Base-by-base conservation (phyloP, 2,888 invertebrate genomes). In the Agrotis exclamationis region DNA sequence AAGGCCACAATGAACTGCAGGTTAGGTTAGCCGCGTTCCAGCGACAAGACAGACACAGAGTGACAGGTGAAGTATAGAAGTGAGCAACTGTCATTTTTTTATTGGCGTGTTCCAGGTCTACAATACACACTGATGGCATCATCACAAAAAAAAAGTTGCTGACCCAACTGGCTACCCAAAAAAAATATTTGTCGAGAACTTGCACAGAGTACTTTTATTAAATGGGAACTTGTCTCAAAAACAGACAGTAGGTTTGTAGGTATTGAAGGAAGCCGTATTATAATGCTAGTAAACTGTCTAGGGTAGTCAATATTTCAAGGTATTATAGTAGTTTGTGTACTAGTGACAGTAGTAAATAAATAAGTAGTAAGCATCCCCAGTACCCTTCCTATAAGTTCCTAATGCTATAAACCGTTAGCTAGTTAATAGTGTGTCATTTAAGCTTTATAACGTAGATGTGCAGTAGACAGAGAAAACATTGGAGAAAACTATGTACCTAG, bases 11-110 rank as follows among this genome's bases (percentile, higher is more conserved):
- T 70, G 54, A 79, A 64, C 0, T 68, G 65, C 28, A 70, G 75
- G 83, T 84, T 85, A 88, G 76, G 83, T 85, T 85, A 77, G 57
- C 56, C 74, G 80, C 76, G 80, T 82, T 84, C 69, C 84, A 83
- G 78, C 74, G 76, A 74, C 79, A 66, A 57, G 24, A 53, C 11
- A 24, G 16, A 33, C 33, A 28, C 24, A 28, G 24, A n/a, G 2
- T 28, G 24, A 28, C 24, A 3, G 24, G 5, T 6, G 3, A 6
- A 3, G 3, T 28, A 3, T 28, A 5, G 28, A 28, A 33, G 33
- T 33, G 39, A 39, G 9, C 28, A 56, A 33, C 44, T 65, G 51
- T 33, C 11, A 74, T 18, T 65, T 59, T 53, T 20, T 7, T 18
- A 18, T 1, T 7, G 11, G 24, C 6, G 45, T n/a, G 47, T 73